These are phyloP conservation scores for Xestoiulus laeticollis DNA, from an alignment of 2,888 invertebrate genomes.

Conservation along the genomic window DNA sequence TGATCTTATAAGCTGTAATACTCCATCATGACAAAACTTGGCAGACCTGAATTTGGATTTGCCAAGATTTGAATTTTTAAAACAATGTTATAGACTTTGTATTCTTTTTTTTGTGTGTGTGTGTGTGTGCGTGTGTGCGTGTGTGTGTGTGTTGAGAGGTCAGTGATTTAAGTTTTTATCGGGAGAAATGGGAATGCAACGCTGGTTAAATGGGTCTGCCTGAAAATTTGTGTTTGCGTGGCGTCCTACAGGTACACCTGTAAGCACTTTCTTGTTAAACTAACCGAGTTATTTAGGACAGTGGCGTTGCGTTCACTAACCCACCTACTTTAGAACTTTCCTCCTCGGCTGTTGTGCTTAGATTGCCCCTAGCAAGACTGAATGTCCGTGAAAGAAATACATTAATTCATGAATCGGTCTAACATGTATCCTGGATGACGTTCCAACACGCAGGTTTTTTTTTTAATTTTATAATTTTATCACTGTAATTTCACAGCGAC, in stretches of 20 bases:
- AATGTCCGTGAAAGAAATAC: neutral
- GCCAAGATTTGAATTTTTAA: neutral
- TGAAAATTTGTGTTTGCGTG: neutral
- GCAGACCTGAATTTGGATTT: neutral
- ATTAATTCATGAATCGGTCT: neutral
- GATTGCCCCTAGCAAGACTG: neutral
- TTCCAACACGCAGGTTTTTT: neutral
- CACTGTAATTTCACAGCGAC: neutral
- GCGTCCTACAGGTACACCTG: neutral
- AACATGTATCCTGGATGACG: neutral
- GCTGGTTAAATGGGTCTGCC: slow-evolving; percentile 2
- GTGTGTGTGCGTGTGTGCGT: too few relatives aligned
- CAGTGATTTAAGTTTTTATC: neutral
- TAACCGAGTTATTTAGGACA: neutral
- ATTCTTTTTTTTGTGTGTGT: neutral
- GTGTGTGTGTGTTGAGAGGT: neutral
- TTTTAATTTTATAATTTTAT: neutral
- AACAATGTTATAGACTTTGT: neutral
- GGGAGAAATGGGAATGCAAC: neutral
- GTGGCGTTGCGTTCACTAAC: neutral
- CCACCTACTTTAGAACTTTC: neutral
- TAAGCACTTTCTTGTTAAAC: neutral
- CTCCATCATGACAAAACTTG: neutral
- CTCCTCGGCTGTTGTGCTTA: neutral
- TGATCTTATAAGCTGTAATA: neutral